Percentiles rank a stretch among this genome's conserved stretches.
Evolutionary conservation across 2,797 vertebrate species (phyloP).

Genomic region (Limnodromus scolopaceus): DNA sequence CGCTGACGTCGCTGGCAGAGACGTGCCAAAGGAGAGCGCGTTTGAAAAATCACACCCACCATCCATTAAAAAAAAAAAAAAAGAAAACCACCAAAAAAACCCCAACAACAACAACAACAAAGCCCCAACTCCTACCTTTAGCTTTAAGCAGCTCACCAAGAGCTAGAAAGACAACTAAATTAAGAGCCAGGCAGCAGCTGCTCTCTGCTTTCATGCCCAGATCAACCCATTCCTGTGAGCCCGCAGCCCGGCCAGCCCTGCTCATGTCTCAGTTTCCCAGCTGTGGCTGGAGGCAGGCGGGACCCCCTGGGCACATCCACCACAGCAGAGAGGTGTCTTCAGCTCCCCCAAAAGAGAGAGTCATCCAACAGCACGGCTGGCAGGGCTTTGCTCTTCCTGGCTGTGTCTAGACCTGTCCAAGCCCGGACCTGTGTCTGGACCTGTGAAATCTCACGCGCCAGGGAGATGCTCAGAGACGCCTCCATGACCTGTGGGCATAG

Average conservation of each 20-base stretch:
- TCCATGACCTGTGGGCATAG: fast-evolving
- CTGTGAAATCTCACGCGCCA: fast-evolving
- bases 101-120: background rate
- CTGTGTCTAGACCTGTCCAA: background rate
- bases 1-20: background rate
- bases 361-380: fast-evolving
- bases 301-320: background rate
- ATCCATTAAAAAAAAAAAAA: background rate
- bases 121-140: slow-evolving; percentile 1
- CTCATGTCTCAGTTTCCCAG: background rate
- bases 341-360: background rate
- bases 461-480: background rate
- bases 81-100: background rate
- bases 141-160: background rate
- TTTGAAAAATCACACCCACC: slow-evolving; percentile 52
- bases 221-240: fast-evolving
- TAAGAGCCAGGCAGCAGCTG: background rate
- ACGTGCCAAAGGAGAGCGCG: background rate
- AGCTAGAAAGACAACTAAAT: background rate
- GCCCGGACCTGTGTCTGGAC: background rate
- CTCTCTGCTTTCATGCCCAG: background rate
- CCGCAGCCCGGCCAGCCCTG: background rate
- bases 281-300: fast-evolving
- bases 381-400: background rate
- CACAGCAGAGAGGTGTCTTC: background rate